phyloP scores from a whole-genome alignment of 1,140 invertebrate species.

The Colletes latitarsis region DNA sequence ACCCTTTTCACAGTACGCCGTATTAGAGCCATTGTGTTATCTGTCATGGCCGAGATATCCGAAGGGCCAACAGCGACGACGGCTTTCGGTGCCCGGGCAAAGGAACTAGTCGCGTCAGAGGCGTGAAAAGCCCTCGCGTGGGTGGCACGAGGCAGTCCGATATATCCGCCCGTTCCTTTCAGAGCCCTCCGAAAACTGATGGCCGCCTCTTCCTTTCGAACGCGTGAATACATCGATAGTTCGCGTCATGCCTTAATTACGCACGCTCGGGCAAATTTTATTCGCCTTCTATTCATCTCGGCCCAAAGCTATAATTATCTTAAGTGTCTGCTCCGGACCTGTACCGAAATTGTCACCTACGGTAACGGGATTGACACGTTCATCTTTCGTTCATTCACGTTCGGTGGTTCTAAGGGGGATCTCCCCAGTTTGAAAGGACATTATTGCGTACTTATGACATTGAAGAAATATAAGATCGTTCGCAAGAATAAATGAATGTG shows the following conservation, averaged over 20 bases:
- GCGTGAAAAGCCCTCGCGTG: conserved; percentile 72
- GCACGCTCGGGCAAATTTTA: too few relatives aligned
- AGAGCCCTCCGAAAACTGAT: not conserved
- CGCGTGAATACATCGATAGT: not conserved
- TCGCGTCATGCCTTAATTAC: not conserved
- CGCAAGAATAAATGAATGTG: too few relatives aligned
- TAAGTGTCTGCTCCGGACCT: too few relatives aligned
- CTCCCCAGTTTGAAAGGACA: too few relatives aligned
- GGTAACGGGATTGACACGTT: too few relatives aligned
- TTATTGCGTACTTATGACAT: too few relatives aligned
- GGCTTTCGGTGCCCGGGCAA: conserved; percentile 61
- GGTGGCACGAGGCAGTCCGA: conserved; percentile 64
- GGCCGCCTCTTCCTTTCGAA: not conserved
- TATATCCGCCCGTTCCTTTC: conserved; percentile 36
- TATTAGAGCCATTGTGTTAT: conserved; percentile 77
- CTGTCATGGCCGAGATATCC: conserved; percentile 73
- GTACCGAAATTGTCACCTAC: too few relatives aligned
- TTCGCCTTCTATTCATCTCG: too few relatives aligned
- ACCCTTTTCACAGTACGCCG: conserved; percentile 71
- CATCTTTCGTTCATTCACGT: too few relatives aligned
- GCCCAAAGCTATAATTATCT: too few relatives aligned
- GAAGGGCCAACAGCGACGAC: conserved; percentile 69
- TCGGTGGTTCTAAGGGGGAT: too few relatives aligned
- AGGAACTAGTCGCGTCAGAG: conserved; percentile 73
- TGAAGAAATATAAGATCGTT: too few relatives aligned